Evolutionary conservation across 2,797 vertebrate genomes (phyloP), one percentile per base, ranked within the genome.

Genomic region (Enteromius argenteus): DNA sequence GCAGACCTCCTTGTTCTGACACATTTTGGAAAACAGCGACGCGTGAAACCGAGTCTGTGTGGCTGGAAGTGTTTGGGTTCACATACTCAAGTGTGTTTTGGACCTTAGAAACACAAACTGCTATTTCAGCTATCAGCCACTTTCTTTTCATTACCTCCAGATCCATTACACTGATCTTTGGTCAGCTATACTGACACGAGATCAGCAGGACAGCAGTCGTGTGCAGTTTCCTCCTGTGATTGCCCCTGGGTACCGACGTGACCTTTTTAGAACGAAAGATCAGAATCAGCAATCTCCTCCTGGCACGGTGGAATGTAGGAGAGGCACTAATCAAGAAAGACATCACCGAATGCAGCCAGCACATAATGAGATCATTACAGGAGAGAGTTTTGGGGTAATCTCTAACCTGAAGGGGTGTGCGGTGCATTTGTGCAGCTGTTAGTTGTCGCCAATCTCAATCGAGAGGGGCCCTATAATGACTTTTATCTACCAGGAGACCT

Each of bases 401-500:
- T 87, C 80, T 78, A 78, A 84, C 81, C 85, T 17, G 58, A 66
- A 51, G 75, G 37, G 79, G 56, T 42, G 74, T 27, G 35, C 53
- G 21, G 35, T n/a, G 78, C 83, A 66, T 85, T 67, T n/a, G 21
- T 72, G n/a, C 46, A 39, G 83, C 77, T 78, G 77, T 72, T 85
- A 51, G 81, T 84, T 85, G 74, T n/a, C 11, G 3, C 46, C 19
- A 42, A 23, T 17, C 46, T 60, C 37, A 27, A 53, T 85, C 11
- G 53, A 35, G 64, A 81, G 71, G 32, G 44, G 51, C n/a, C 10
- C 14, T 72, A 76, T 87, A 89, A 91, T 89, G 87, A 89, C 84
- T 91, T 90, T 79, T 85, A 80, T 89, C 80, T 86, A 56, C 73
- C 19, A 14, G 46, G 56, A 27, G 84, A 86, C 76, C 84, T 84